Evolutionary conservation across 2,113 vertebrate genomes (phyloP).

Genomic region (Passer montanus): DNA sequence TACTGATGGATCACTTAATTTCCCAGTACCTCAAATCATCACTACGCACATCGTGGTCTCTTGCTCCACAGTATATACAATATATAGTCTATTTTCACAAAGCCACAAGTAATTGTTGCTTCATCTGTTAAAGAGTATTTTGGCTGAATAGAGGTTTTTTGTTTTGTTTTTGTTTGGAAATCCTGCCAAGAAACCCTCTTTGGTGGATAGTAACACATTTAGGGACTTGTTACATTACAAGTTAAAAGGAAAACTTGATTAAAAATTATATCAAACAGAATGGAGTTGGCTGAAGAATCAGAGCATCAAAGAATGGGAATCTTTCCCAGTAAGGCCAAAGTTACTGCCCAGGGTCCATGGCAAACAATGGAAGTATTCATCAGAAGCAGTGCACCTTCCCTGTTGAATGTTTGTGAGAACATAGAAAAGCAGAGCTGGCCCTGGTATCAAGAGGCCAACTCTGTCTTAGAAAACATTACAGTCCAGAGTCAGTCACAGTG

Average conservation of each 20-base stretch:
- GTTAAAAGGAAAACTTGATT: slow-evolving; percentile 62
- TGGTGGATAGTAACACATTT: slow-evolving; percentile 69
- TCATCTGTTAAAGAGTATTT: slow-evolving; percentile 56
- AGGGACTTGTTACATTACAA: slow-evolving; percentile 69
- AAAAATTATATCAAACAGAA: slow-evolving; percentile 66
- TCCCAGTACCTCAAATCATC: slow-evolving; percentile 55
- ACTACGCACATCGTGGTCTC: slow-evolving; percentile 41
- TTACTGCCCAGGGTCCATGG: slow-evolving; percentile 42
- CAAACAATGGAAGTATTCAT: slow-evolving; percentile 71
- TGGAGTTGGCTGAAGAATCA: slow-evolving; percentile 35
- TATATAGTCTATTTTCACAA: slow-evolving; percentile 56
- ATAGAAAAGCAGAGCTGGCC: background rate
- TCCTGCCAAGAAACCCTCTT: slow-evolving; percentile 61
- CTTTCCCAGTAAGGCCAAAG: slow-evolving; percentile 62
- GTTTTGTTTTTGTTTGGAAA: slow-evolving; percentile 63
- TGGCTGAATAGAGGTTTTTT: slow-evolving; percentile 50
- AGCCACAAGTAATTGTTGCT: slow-evolving; percentile 66
- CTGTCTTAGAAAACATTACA: background rate
- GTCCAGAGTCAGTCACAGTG: background rate
- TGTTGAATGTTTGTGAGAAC: background rate
- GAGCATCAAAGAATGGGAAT: slow-evolving; percentile 67
- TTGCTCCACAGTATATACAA: slow-evolving; percentile 13
- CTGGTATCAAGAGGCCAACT: background rate
- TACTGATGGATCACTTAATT: slow-evolving; percentile 53
- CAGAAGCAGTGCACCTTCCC: slow-evolving; percentile 37